Evolutionary conservation across 2,113 vertebrate species (phyloP), one percentile per base, ranked within the genome.

Genomic region (Embiotoca jacksoni): DNA sequence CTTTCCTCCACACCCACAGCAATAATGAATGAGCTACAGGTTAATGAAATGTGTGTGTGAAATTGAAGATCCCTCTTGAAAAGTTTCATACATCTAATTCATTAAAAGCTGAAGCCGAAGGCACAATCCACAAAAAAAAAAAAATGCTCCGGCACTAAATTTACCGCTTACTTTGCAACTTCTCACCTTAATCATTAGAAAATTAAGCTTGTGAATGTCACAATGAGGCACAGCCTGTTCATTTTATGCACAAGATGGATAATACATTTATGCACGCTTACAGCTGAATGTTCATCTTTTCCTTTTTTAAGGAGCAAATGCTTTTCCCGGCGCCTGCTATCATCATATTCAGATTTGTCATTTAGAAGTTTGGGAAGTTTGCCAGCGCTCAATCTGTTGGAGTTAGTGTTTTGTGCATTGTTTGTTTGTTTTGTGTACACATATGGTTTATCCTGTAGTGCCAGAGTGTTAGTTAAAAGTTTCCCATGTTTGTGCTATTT

Each of bases 1-100:
- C 84, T 84, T 88, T 81, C 31, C 71, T 78, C 78, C 77, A 73
- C 81, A 80, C 88, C 80, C 83, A 83, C 86, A 75, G 82, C 87
- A 76, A 74, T 92, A 87, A 90, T 81, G 82, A 89, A 92, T 88
- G 88, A 92, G 92, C 92, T 75, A 32, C 83, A 91, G 90, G 92
- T 93, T 91, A 89, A 88, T 88, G 78, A 92, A 90, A 88, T 89
- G 87, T 91, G 79, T 90, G 87, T 78, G 74, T 80, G 88, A 87
- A 87, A 86, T 68, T 67, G 81, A 74, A 75, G 86, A 88, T 60
- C 65, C 74, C 68, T 82, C 82, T 81, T 70, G 78, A 84, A 90
- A 90, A 86, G 78, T 82, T 89, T 82, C 81, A 72, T 79, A 82
- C 77, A 64, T 88, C 69, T 72, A 74, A 85, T 88, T 92, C 77